Evolutionary conservation across 2,888 invertebrate species (phyloP).

Genomic region (Meghimatium bilineatum): DNA sequence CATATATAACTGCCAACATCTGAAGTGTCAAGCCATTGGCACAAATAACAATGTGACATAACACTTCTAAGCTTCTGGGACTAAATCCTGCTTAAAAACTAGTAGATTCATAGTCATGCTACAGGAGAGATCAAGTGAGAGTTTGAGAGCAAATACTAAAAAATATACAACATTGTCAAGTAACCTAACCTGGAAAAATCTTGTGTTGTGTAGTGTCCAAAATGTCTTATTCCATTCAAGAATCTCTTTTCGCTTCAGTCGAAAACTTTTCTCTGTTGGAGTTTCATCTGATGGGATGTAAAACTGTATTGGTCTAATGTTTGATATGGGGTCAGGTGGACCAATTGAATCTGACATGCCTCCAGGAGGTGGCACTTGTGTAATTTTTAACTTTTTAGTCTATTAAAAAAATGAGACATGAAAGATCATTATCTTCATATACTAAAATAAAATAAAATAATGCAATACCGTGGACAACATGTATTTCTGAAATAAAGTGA

Average conservation of each 20-base stretch:
- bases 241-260: constrained; percentile 83
- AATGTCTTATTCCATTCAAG: constrained; percentile 91
- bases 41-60: too few relatives aligned
- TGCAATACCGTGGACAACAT: too few relatives aligned
- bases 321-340: constrained; percentile 88
- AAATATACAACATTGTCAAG: not conserved
- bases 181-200: constrained; percentile 83
- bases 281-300: constrained; percentile 84
- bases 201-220: constrained; percentile 88
- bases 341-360: constrained; percentile 83
- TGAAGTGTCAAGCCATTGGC: too few relatives aligned
- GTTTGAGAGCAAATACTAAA: too few relatives aligned
- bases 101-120: too few relatives aligned
- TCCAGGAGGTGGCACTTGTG: constrained; percentile 51
- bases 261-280: constrained; percentile 81
- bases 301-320: constrained; percentile 85
- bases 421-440: not conserved
- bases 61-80: too few relatives aligned
- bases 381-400: constrained; percentile 49
- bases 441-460: not conserved
- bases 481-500: too few relatives aligned
- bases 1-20: too few relatives aligned
- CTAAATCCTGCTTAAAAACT: too few relatives aligned
- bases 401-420: constrained; percentile 21
- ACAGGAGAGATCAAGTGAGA: too few relatives aligned